phyloP scores from a whole-genome alignment of 2,888 invertebrate species.

The Argynnis bischoffii region DNA sequence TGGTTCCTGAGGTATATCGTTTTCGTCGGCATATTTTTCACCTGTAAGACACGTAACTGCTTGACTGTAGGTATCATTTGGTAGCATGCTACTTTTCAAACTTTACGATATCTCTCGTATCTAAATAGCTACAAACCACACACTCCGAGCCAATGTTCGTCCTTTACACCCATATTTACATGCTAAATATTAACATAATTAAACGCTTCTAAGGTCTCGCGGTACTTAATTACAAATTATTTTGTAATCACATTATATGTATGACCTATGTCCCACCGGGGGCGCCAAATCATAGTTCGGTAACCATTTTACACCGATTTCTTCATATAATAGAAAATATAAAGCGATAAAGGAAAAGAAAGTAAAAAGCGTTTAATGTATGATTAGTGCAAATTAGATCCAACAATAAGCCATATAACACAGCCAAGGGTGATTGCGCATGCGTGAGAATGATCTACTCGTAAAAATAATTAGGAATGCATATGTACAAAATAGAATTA shows the following conservation, averaged over 20 bases:
- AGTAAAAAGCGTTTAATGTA: conserved; percentile 58
- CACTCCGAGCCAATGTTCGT: conserved; percentile 44
- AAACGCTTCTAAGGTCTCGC: conserved; percentile 26
- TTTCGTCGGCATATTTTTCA: conserved; percentile 76
- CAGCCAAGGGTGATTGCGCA: conserved; percentile 41
- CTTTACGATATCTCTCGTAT: conserved; percentile 26
- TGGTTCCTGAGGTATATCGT: conserved; percentile 68
- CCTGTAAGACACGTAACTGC: conserved; percentile 71
- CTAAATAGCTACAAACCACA: conserved; percentile 31
- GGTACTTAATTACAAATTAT: conserved; percentile 13
- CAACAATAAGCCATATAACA: conserved; percentile 56
- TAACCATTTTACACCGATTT: conserved; percentile 71
- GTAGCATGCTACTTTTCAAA: conserved; percentile 43
- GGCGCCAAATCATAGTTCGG: conserved; percentile 75
- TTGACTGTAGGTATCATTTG: conserved; percentile 53
- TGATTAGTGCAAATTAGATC: conserved; percentile 62
- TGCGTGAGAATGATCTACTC: conserved; percentile 52
- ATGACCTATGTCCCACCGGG: conserved; percentile 73
- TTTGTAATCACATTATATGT: conserved; percentile 41
- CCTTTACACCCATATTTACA: conserved; percentile 46
- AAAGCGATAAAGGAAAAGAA: conserved; percentile 60
- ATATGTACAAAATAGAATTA: not conserved
- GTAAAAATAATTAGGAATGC: conserved; percentile 40
- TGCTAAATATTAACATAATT: conserved; percentile 46
- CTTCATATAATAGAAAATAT: conserved; percentile 62